Evolutionary conservation across 23 tunicate species (phyloP), one percentile per base, ranked within the genome.

Genomic region (Ciona savignyi): DNA sequence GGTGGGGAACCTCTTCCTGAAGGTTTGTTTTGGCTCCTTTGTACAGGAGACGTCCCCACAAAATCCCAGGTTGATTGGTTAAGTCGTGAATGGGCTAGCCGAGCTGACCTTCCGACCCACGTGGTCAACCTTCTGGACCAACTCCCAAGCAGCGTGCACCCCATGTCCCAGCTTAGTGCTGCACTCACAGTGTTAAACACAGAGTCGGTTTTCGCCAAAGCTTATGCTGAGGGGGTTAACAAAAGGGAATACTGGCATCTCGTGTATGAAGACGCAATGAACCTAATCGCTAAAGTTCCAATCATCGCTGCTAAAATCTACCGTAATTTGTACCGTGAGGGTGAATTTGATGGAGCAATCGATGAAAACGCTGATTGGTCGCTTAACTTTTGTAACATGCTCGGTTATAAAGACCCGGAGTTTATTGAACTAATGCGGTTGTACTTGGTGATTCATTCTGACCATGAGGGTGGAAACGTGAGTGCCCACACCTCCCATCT

Each of bases 361-460:
- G 90, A 83, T 70, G 89, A 83, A 79, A 82, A 79, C 66, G 95
- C 89, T 21, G 99, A 94, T 83, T 94, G 99, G 99, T 94, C 99
- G 21, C 77, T 87, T 24, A 94, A 94, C 75, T 94, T 86, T 75
- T 94, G 99, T 56, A 87, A 78, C 79, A 94, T 94, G 99, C 75
- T 94, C 34, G 95, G 95, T 1, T 86, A 79, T 61, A 80, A 87
- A 27, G 64, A 94, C 30, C 85, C 86, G 2, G 70, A 79, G 20
- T 94, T 94, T 34, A 72, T 94, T 77, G 99, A 94, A 68, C 70
- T 94, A 11, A 94, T 94, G 95, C 70, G 99, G 11, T 83, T 94
- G 27, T 94, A 94, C 74, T 67, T 94, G 32, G 89, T 83, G 2
- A 94, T 94, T 42, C 99, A 94, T 79, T 86, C 99, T 0, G 99